Percentiles rank a stretch among this genome's conserved stretches.
phyloP scores from a whole-genome alignment of 2,888 invertebrate genomes.

The Barypeithes pellucidus region DNA sequence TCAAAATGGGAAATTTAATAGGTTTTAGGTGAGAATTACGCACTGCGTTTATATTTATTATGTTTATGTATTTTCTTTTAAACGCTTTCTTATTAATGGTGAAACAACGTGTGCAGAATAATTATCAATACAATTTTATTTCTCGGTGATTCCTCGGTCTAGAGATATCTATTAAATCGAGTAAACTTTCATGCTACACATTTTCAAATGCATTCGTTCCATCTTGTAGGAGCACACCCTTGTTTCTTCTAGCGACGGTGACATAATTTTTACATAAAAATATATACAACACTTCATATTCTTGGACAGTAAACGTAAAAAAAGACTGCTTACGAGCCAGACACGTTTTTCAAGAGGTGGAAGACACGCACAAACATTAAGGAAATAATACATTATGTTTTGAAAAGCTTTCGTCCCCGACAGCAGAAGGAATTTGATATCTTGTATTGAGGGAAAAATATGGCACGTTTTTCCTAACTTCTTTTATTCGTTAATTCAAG shows the following conservation, averaged over 20 bases:
- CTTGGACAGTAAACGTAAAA: background rate
- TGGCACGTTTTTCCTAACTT: background rate
- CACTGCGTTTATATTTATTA: slow-evolving; percentile 2
- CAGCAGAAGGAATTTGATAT: background rate
- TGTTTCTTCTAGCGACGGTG: too few relatives aligned
- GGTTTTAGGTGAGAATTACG: slow-evolving; percentile 6
- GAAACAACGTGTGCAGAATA: background rate
- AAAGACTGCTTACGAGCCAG: background rate
- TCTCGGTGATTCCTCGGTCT: too few relatives aligned
- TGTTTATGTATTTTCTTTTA: background rate
- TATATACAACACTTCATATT: background rate
- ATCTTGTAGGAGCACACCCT: too few relatives aligned
- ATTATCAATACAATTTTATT: too few relatives aligned
- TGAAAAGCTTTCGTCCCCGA: background rate
- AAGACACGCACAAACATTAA: background rate
- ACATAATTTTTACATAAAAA: background rate
- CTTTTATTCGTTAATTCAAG: background rate
- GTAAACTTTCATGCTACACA: too few relatives aligned
- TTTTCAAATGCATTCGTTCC: too few relatives aligned
- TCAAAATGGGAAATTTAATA: background rate
- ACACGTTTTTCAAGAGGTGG: background rate
- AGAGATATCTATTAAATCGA: too few relatives aligned
- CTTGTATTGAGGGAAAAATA: background rate
- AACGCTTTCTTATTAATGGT: background rate
- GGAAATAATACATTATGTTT: slow-evolving; percentile 8